Evolutionary conservation across 1,140 invertebrate species (phyloP).

Genomic region (Drosophila asahinai): DNA sequence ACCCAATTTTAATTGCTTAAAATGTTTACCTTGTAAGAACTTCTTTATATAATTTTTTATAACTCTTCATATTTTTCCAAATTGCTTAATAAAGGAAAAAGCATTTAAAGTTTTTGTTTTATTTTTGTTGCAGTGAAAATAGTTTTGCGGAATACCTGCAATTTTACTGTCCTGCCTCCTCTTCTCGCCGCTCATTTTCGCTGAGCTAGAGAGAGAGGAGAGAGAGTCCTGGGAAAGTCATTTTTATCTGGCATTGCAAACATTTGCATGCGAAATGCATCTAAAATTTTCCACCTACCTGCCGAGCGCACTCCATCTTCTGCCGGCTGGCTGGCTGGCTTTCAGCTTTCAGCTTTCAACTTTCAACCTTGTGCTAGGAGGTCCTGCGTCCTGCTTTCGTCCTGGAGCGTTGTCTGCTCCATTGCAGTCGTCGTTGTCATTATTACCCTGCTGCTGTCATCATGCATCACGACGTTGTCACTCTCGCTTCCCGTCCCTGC

Average conservation of each 20-base stretch:
- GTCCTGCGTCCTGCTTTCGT: constrained; percentile 31
- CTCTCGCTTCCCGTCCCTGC: constrained; percentile 11
- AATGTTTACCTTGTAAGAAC: too few species aligned
- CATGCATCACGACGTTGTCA: constrained; percentile 80
- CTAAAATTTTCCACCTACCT: constrained; percentile 62
- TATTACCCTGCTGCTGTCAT: constrained; percentile 79
- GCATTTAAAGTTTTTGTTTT: too few species aligned
- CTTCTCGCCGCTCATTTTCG: constrained; percentile 11
- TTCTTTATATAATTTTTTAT: too few species aligned
- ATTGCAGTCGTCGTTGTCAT: constrained; percentile 78
- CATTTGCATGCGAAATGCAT: constrained; percentile 80
- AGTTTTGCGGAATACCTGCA: constrained; percentile 47
- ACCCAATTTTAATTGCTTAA: too few species aligned
- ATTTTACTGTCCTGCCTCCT: constrained; percentile 21
- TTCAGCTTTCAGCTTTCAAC: constrained; percentile 24
- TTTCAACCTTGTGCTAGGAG: constrained; percentile 39
- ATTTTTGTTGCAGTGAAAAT: constrained; percentile 27
- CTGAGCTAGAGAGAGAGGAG: constrained; percentile 11
- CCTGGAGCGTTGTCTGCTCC: constrained; percentile 58
- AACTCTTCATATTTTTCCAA: too few species aligned
- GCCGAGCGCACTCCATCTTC: constrained; percentile 35
- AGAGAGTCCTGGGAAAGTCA: constrained; percentile 43
- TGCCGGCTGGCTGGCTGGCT: constrained; percentile 8
- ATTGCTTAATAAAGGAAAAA: too few species aligned
- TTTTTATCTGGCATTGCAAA: constrained; percentile 76